Evolutionary conservation across 2,888 invertebrate species (phyloP), one percentile per base, ranked within the genome.

Genomic region (Hypercompe scribonia): DNA sequence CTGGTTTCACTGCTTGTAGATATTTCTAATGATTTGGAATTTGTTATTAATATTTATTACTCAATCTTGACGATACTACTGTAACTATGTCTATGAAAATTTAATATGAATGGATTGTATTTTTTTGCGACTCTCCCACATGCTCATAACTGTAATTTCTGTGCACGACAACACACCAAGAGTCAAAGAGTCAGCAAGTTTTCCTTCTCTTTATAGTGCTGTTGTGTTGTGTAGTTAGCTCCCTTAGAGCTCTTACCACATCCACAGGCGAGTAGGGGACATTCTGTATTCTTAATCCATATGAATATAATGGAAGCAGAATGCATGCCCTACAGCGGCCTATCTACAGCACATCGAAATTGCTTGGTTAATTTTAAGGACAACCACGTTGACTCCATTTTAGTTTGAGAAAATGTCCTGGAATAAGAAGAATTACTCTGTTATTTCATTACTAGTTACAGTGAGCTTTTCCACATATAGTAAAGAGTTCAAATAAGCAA

Each of bases 21-120:
- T 39, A 13, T 33, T 68, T 50, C 31, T 39, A 69, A 61, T 61
- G 21, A 69, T 42, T 31, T 39, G 28, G 39, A 36, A 61, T 69
- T 61, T 58, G 31, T 58, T 36, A 50, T 58, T 69, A 69, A 11
- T 42, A 31, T 61, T 13, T 61, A 31, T 61, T 61, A 31, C 61
- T 28, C 61, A 61, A 61, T 31, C 61, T 61, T 8, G 31, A 31
- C 18, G 31, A 18, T 18, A 61, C 18, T 7, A 28, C 28, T 31
- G 31, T 28, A 61, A 54, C 11, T 11, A 18, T 61, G 31, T 61
- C 13, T 31, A 61, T 31, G 61, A 61, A 61, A 61, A 21, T 18
- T 18, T 18, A 0, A 1, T 15, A 31, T 31, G 2, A 50, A 1
- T 8, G 1, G 0, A 54, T 54, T n/a, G 21, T 1, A 5, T 54